Conservation (phyloP, 2,113 vertebrate genomes). For the Calidris pugnax region DNA sequence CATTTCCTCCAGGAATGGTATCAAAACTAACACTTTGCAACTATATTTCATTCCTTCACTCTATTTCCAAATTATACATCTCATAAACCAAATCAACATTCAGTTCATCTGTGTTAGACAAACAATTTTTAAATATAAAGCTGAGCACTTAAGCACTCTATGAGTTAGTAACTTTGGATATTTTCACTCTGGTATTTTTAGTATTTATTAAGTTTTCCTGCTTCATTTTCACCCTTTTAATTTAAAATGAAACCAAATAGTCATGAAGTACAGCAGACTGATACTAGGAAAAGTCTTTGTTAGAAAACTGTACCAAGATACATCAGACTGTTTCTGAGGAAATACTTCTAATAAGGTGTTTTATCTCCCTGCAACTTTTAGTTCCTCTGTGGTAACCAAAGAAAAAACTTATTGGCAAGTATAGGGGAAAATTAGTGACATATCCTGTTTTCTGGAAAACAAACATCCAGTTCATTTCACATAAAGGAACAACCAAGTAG, state of each 20-base stretch:
- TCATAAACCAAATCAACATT: background rate
- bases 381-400: background rate
- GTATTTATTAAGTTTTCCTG: background rate
- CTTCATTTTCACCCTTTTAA: background rate
- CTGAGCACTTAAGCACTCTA: background rate
- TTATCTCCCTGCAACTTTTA: background rate
- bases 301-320: background rate
- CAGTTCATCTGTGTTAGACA: background rate
- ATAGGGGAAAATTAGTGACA: background rate
- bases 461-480: background rate
- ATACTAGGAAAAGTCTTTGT: background rate
- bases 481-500: background rate
- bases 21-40: background rate
- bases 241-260: background rate
- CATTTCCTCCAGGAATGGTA: background rate
- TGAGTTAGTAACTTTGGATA: background rate
- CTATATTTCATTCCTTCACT: background rate
- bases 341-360: no score
- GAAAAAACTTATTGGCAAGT: background rate
- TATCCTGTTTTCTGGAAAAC: background rate
- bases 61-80: background rate
- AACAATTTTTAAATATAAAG: background rate
- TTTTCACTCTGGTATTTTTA: background rate
- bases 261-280: background rate
- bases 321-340: background rate